Conservation (phyloP, 2,888 invertebrate genomes). For the Drosophila atroscutellata region DNA sequence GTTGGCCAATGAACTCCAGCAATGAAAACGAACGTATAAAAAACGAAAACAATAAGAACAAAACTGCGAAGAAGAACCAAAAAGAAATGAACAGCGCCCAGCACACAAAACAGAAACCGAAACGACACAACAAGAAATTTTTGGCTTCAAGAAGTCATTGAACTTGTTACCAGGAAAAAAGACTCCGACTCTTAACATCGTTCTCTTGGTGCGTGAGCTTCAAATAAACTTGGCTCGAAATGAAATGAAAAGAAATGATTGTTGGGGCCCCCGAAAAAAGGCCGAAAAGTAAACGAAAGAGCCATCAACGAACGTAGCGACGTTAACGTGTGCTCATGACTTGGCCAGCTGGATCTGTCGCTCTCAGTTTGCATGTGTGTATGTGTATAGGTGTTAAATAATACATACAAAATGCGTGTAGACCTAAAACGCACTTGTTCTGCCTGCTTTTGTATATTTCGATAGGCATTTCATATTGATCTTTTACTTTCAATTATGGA, state of each 20-base stretch:
- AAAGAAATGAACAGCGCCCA: slow-evolving; percentile 44
- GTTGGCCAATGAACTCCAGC: slow-evolving; percentile 82
- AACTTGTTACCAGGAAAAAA: slow-evolving; percentile 75
- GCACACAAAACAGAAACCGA: slow-evolving; percentile 64
- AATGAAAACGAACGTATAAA: slow-evolving; percentile 84
- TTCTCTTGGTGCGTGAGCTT: slow-evolving; percentile 71
- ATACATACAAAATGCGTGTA: slow-evolving; percentile 42
- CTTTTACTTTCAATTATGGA: slow-evolving; percentile 71
- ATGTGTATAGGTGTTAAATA: slow-evolving; percentile 67
- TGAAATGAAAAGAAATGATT: slow-evolving; percentile 61
- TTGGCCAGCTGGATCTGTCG: slow-evolving; percentile 42
- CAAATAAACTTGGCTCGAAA: slow-evolving; percentile 75
- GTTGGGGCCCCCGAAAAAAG: slow-evolving; percentile 48
- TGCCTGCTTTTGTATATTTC: slow-evolving; percentile 32
- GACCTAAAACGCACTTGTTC: slow-evolving; percentile 69
- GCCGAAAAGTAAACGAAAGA: slow-evolving; percentile 30
- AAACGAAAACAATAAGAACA: slow-evolving; percentile 75
- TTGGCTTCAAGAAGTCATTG: slow-evolving; percentile 81
- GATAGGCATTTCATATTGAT: slow-evolving; percentile 56
- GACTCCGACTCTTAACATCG: slow-evolving; percentile 39
- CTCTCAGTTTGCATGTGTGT: slow-evolving; percentile 12
- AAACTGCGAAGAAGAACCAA: slow-evolving; percentile 58
- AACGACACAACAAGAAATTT: slow-evolving; percentile 59
- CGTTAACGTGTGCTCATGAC: slow-evolving; percentile 48
- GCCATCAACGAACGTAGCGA: slow-evolving; percentile 29